Base-by-base conservation (phyloP, 23 tunicate genomes). In the Clavelina lepadiformis region DNA sequence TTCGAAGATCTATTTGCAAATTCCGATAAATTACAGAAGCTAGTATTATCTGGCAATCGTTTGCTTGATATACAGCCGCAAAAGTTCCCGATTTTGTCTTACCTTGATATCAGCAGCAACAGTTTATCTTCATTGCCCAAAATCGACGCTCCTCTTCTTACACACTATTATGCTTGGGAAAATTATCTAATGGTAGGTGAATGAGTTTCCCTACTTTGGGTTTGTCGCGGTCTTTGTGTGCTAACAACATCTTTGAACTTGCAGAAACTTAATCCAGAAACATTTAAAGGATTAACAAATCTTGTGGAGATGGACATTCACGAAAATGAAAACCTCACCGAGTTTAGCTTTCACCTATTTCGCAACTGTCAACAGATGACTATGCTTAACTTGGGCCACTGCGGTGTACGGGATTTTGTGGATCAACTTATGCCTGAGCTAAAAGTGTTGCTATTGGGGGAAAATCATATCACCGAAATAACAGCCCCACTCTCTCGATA, bases 61-160 rank as follows among this genome's bases (percentile, higher is more conserved):
- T 46, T 73, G 27, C 6, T 61, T 44, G 20, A 33, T 15, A 28
- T 73, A 1, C 79, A 73, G 44, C 44, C 50, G 7, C 68, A 46
- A 22, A 46, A 4, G 1, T 49, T 73, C 18, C 69, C 58, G 23
- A 33, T 46, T 20, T 69, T 73, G 0, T 26, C 22, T 27, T 31
- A 46, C 5, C 47, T 73, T 18, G 60, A 41, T 6, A 4, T 73
- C 5, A 21, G 53, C n/a, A 46, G 33, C 22, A 73, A 73, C 69
- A 73, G 61, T 35, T 28, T 73, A 23, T 60, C 79, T 3, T 8
- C 25, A 2, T 47, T 73, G 13, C 79, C 79, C 13, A 18, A 28
- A 19, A 19, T 73, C 13, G 59, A 44, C 24, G 79, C 67, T 0
- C 58, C 68, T 20, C 31, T 22, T 24, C 26, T 73, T 23, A 60